Evolutionary conservation across 35 echinoderm and acorn worm genomes (phyloP).

Genomic region (Chiridota heheva): DNA sequence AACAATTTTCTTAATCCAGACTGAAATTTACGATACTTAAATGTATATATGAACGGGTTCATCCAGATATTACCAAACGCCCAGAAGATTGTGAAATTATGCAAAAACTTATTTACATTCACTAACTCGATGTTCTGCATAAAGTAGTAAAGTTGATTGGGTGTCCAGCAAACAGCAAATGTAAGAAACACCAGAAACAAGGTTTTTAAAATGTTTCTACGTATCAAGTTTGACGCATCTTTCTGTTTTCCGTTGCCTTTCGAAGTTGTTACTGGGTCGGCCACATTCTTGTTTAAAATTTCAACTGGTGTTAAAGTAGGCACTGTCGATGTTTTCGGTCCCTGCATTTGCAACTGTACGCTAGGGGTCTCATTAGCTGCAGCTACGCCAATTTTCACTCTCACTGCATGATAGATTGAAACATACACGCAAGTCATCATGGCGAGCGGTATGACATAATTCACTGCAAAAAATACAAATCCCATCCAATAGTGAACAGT

Average conservation of each 20-base stretch:
- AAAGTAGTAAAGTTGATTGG: constrained; percentile 26
- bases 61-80: constrained; percentile 3
- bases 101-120: no score
- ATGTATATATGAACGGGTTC: constrained; percentile 54
- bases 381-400: background rate
- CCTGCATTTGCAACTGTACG: background rate
- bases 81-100: constrained; percentile 1
- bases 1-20: constrained; percentile 7
- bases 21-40: constrained; percentile 47
- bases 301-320: background rate
- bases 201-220: constrained; percentile 18
- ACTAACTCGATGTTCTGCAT: background rate
- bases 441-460: constrained; percentile 12
- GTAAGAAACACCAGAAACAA: constrained; percentile 19
- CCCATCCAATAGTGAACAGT: background rate
- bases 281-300: background rate
- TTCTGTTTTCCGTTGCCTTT: no score
- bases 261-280: no score
- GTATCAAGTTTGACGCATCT: background rate
- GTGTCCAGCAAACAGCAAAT: constrained; percentile 37
- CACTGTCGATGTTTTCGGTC: background rate
- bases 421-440: no score
- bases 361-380: background rate
- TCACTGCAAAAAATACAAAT: constrained; percentile 14
- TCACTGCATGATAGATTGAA: background rate